Evolutionary conservation across 2,888 invertebrate genomes (phyloP).

Genomic region (Galerucella pusilla): DNA sequence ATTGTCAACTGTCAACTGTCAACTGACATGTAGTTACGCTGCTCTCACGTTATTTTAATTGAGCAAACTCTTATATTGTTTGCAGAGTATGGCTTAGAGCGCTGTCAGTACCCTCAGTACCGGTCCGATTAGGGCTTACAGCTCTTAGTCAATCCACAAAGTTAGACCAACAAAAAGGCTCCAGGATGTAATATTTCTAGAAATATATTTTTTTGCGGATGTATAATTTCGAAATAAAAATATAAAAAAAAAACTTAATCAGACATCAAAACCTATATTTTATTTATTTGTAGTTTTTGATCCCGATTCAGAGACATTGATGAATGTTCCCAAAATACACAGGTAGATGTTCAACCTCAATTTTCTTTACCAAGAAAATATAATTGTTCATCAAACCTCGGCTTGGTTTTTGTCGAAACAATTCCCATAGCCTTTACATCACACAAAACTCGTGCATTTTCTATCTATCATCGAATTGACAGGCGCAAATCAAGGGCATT

Average conservation of each 20-base stretch:
- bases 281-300: slow-evolving; percentile 21
- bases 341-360: slow-evolving; percentile 26
- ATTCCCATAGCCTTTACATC: slow-evolving; percentile 32
- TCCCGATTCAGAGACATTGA: slow-evolving; percentile 19
- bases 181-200: too few relatives aligned
- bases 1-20: too few relatives aligned
- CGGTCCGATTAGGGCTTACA: too few relatives aligned
- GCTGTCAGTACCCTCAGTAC: too few relatives aligned
- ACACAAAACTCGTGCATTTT: slow-evolving; percentile 46
- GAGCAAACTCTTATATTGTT: too few relatives aligned
- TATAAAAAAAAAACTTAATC: not conserved
- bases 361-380: slow-evolving; percentile 33
- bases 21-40: too few relatives aligned
- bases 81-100: too few relatives aligned
- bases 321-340: slow-evolving; percentile 26
- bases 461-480: slow-evolving; percentile 63
- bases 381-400: slow-evolving; percentile 29
- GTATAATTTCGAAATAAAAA: not conserved
- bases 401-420: slow-evolving; percentile 27
- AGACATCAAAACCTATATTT: slow-evolving; percentile 13
- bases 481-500: slow-evolving; percentile 60
- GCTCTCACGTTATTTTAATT: too few relatives aligned
- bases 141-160: too few relatives aligned
- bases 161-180: too few relatives aligned
- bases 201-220: not conserved